Conservation (phyloP, 2,113 vertebrate genomes). For the Xenus cinereus region DNA sequence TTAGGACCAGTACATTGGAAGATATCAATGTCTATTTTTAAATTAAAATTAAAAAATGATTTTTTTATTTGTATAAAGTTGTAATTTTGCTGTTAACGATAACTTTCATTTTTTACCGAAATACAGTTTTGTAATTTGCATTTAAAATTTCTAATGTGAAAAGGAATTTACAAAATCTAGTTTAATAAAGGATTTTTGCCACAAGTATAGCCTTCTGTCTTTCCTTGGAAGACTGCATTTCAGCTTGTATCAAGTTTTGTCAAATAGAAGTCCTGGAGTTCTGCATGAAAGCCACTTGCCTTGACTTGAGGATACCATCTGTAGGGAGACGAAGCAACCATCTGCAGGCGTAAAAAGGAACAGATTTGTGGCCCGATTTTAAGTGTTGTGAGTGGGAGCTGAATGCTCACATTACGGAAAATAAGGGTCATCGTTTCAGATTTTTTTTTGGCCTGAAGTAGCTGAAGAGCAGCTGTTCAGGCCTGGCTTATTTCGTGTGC, state of each 20-base stretch:
- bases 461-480: background rate
- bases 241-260: background rate
- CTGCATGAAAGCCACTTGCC: slow-evolving; percentile 10
- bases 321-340: slow-evolving; percentile 23
- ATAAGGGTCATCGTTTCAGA: background rate
- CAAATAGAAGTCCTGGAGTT: background rate
- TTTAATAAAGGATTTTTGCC: slow-evolving; percentile 77
- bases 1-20: slow-evolving; percentile 45
- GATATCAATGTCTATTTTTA: slow-evolving; percentile 45
- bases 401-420: slow-evolving; percentile 32
- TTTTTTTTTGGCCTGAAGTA: background rate
- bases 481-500: background rate
- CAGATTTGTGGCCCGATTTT: slow-evolving; percentile 52
- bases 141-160: slow-evolving; percentile 74
- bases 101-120: slow-evolving; percentile 74
- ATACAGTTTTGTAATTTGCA: slow-evolving; percentile 74
- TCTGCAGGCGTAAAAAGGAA: slow-evolving; percentile 17
- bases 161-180: slow-evolving; percentile 65
- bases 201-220: slow-evolving; percentile 46
- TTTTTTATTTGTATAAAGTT: slow-evolving; percentile 74
- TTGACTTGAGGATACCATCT: slow-evolving; percentile 37
- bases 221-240: slow-evolving; percentile 20
- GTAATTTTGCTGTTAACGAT: slow-evolving; percentile 74
- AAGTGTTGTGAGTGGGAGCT: background rate
- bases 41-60: background rate